phyloP scores from a whole-genome alignment of 2,888 invertebrate species.

The Polyploca ridens region DNA sequence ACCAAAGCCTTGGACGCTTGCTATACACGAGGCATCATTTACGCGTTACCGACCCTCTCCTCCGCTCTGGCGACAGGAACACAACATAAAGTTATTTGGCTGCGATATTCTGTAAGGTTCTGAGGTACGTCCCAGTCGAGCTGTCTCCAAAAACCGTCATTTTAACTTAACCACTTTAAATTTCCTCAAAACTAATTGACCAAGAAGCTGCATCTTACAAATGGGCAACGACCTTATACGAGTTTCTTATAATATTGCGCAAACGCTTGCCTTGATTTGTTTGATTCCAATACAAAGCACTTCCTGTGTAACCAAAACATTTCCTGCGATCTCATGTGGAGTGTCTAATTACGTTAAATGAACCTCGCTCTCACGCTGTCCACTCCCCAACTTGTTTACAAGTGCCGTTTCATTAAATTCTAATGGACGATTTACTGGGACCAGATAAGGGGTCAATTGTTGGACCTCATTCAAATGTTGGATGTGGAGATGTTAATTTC shows the following conservation, averaged over 20 bases:
- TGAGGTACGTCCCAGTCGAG: too few relatives aligned
- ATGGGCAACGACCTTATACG: not conserved
- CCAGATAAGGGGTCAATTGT: slow-evolving; percentile 5
- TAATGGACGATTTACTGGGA: not conserved
- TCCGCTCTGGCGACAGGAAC: too few relatives aligned
- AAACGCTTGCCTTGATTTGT: not conserved
- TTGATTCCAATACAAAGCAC: not conserved
- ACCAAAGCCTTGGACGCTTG: too few relatives aligned
- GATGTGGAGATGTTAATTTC: not conserved
- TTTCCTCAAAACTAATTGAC: not conserved
- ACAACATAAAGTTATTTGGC: too few relatives aligned
- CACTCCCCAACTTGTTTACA: slow-evolving; percentile 7
- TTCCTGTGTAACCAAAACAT: slow-evolving; percentile 9
- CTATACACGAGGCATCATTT: too few relatives aligned
- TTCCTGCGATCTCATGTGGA: not conserved
- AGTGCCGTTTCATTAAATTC: slow-evolving; percentile 3
- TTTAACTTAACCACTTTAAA: too few relatives aligned
- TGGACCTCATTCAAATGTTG: not conserved
- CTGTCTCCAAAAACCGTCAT: too few relatives aligned
- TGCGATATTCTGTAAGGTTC: too few relatives aligned
- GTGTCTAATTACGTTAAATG: slow-evolving; percentile 13
- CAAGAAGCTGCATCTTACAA: too few relatives aligned
- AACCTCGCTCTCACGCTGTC: not conserved
- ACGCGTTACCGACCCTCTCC: too few relatives aligned
- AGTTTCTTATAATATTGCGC: not conserved